phyloP scores from a whole-genome alignment of 2,113 vertebrate species.

The Reinhardtius hippoglossoides region DNA sequence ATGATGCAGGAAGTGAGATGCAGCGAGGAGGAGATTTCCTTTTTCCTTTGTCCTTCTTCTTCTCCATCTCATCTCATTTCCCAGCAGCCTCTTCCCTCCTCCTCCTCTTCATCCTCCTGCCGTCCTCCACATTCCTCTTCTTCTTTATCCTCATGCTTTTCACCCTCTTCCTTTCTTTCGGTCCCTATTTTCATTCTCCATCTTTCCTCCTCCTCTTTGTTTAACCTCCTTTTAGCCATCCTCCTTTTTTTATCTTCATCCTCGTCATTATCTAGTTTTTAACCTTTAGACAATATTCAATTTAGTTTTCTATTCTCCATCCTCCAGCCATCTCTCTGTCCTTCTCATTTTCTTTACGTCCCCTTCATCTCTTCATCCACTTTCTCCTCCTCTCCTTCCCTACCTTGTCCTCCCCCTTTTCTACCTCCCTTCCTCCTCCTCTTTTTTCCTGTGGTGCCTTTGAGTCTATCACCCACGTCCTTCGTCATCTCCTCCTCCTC shows the following conservation, averaged over 20 bases:
- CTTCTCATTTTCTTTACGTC: background rate
- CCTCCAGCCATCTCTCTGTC: background rate
- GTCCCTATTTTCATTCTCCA: background rate
- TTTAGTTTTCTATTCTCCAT: background rate
- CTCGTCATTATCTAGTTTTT: constrained; percentile 4
- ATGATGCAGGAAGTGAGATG: no score
- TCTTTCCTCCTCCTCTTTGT: background rate
- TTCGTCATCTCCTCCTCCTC: no score
- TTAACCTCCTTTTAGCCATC: background rate
- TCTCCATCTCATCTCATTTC: no score
- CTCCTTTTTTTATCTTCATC: background rate
- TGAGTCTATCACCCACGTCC: background rate
- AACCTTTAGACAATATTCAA: constrained; percentile 8
- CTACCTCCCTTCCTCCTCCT: background rate
- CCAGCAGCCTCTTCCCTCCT: no score
- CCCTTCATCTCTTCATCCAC: constrained; percentile 31
- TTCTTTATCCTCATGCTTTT: background rate
- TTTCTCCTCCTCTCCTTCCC: constrained; percentile 13
- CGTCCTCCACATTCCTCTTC: background rate
- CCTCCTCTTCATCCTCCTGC: no score
- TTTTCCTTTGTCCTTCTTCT: background rate
- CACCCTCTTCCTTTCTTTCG: no score
- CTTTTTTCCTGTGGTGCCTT: background rate
- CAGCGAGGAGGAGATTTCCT: no score
- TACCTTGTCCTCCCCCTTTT: background rate